Evolutionary conservation across 1,140 invertebrate species (phyloP).

Genomic region (Heliconius eleuchia): DNA sequence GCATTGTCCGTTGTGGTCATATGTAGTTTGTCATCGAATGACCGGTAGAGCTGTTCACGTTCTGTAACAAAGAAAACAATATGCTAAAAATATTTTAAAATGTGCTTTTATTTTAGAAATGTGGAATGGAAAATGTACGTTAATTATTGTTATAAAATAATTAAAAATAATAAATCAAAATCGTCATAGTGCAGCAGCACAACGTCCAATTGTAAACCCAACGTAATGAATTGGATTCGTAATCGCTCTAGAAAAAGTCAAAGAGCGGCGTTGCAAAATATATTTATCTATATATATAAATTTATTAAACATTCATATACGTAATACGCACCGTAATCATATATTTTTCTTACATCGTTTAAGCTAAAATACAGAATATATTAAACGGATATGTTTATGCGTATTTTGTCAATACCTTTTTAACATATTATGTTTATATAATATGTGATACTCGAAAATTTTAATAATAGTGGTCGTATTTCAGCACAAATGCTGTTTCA

Average conservation of each 20-base stretch:
- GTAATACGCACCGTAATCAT: no score
- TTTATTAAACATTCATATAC: no score
- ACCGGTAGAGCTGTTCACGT: slow-evolving; percentile 62
- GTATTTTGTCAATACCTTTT: background rate
- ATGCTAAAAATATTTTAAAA: background rate
- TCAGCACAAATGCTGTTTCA: background rate
- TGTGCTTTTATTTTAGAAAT: background rate
- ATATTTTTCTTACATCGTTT: no score
- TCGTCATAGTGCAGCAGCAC: no score
- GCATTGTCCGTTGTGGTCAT: slow-evolving; percentile 71
- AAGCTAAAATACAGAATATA: no score
- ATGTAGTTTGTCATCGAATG: slow-evolving; percentile 64
- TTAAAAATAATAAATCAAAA: no score
- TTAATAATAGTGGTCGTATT: background rate
- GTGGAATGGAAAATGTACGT: background rate
- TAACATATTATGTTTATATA: background rate
- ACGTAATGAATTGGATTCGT: background rate
- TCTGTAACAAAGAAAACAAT: slow-evolving; percentile 65
- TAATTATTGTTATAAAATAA: no score
- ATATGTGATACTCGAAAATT: background rate
- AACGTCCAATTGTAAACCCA: no score
- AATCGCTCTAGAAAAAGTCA: background rate
- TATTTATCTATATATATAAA: no score
- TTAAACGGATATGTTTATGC: background rate
- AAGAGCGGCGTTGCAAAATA: no score